Base-by-base conservation (phyloP, 2,888 invertebrate species). In the Flabesymbios commensalis region DNA sequence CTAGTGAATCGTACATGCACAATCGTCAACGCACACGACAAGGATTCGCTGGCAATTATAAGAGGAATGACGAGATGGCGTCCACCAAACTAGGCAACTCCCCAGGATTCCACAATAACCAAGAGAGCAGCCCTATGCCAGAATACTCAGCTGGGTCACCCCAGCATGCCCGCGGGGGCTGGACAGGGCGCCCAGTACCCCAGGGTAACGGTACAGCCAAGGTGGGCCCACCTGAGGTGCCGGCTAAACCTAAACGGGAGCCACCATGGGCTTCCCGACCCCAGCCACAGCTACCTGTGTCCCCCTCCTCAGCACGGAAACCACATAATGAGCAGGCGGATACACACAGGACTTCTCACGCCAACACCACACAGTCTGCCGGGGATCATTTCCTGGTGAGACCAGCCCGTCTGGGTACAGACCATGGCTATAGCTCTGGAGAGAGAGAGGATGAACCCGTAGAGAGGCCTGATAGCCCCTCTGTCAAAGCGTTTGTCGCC, bases 31-130 rank as follows among this genome's bases (percentile, higher is more conserved):
- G 19, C 31, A n/a, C 57, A 2, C 36, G 59, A 2, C 58, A 59
- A 43, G 63, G 55, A 14, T 63, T 55, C 39, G 58, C 45, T 14
- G 63, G 63, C 10, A 63, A 63, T 51, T 63, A 59, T 55, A 31
- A n/a, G n/a, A n/a, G n/a, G n/a, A n/a, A n/a, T n/a, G n/a, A n/a
- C n/a, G n/a, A n/a, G n/a, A n/a, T n/a, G n/a, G n/a, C n/a, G n/a
- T n/a, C n/a, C n/a, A n/a, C n/a, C n/a, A n/a, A n/a, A 54, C n/a
- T n/a, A 36, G 32, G 5, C 33, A 7, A 42, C 22, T 42, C 32
- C 29, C 17, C 10, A 10, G 10, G 22, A 29, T 26, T 10, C 49
- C 26, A 19, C 45, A 19, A 26, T 17, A 29, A 26, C 49, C 10
- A 7, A 7, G 7, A 22, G 7, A 45, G 17, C 45, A 17, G 10